phyloP scores from a whole-genome alignment of 2,113 vertebrate genomes.

The Oenanthe melanoleuca region DNA sequence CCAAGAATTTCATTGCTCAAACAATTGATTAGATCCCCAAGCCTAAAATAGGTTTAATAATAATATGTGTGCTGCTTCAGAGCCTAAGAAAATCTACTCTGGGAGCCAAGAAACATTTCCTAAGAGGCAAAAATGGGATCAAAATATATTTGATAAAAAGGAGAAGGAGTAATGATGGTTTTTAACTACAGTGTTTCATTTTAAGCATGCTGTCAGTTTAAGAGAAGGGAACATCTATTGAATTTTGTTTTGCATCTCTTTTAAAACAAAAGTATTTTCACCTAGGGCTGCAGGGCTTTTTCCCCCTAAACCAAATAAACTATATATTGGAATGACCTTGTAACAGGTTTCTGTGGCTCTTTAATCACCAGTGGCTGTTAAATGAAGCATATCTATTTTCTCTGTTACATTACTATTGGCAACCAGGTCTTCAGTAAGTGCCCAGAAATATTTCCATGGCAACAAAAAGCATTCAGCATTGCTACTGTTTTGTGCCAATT shows the following conservation, averaged over 20 bases:
- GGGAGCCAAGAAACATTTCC: conserved; percentile 65
- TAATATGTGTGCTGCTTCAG: conserved; percentile 34
- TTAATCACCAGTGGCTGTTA: conserved; percentile 76
- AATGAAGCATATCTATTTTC: conserved; percentile 82
- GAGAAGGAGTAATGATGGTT: conserved; percentile 45
- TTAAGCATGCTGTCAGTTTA: background rate
- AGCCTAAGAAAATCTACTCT: conserved; percentile 55
- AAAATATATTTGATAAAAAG: conserved; percentile 48
- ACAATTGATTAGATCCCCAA: conserved; percentile 20
- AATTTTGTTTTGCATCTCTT: conserved; percentile 3
- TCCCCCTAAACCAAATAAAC: conserved; percentile 42
- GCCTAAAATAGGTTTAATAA: conserved; percentile 37
- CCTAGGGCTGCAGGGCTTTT: background rate
- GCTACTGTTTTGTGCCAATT: conserved; percentile 79
- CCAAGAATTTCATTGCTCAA: background rate
- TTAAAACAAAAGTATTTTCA: background rate
- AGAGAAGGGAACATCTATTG: background rate
- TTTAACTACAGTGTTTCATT: conserved; percentile 45
- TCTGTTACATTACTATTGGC: conserved; percentile 82
- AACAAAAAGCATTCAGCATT: conserved; percentile 83
- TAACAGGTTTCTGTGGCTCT: conserved; percentile 67
- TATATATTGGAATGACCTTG: conserved; percentile 65
- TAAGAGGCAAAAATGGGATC: conserved; percentile 60
- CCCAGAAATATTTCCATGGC: conserved; percentile 83
- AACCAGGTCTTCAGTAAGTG: conserved; percentile 78